A percentile compares a stretch with the other conserved stretches of the same genome.
These are phyloP conservation scores for Leiothrix lutea DNA, from an alignment of 2,113 vertebrate species.

Conservation along the genomic window DNA sequence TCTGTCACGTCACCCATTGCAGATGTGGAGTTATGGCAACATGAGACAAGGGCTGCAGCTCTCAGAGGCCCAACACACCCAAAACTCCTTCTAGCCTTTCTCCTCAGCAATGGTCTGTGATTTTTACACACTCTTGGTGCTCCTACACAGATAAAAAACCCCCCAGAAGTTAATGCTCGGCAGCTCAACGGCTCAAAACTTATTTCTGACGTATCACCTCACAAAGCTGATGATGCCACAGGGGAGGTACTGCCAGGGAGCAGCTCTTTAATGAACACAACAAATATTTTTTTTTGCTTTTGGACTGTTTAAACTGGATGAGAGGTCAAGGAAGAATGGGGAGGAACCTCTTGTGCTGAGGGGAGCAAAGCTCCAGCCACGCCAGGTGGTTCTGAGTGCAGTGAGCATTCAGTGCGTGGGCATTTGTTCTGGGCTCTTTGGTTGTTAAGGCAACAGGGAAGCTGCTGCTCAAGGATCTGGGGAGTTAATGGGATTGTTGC, in stretches of 20 bases:
- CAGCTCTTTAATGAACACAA: neutral
- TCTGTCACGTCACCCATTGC: rapidly evolving
- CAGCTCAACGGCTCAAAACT: neutral
- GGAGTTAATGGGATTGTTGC: neutral
- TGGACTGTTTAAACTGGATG: neutral
- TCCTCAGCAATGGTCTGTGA: neutral
- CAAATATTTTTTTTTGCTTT: neutral
- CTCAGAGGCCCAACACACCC: neutral
- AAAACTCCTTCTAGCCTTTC: neutral
- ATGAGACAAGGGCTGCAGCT: neutral
- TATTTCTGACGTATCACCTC: neutral
- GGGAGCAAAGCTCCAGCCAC: neutral
- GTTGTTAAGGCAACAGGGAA: neutral
- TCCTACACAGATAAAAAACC: rapidly evolving
- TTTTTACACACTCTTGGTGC: neutral
- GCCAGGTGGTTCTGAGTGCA: rapidly evolving
- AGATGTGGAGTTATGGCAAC: neutral
- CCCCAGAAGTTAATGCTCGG: neutral
- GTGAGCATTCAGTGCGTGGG: rapidly evolving
- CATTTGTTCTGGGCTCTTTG: neutral
- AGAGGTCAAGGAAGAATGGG: neutral
- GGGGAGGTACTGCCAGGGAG: neutral
- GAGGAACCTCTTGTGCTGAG: neutral
- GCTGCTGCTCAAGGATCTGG: neutral
- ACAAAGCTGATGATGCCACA: neutral